These are phyloP conservation scores for Anhinga rufa DNA, from an alignment of 2,113 vertebrate species.

Conservation along the genomic window DNA sequence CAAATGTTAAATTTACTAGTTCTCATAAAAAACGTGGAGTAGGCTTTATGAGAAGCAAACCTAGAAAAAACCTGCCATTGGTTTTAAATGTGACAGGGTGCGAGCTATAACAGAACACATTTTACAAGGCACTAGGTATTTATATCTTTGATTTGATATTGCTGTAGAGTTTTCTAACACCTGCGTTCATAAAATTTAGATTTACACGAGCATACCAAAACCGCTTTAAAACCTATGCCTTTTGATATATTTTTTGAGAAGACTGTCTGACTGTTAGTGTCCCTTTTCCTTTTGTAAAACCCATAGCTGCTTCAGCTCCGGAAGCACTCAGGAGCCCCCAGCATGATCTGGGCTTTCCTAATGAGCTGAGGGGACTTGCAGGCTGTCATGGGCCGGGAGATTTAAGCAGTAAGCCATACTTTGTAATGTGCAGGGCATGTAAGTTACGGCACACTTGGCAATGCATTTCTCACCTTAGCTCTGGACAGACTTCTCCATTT, in stretches of 20 bases:
- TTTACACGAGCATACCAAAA: neutral
- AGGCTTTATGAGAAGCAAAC: neutral
- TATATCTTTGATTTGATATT: neutral
- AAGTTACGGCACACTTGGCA: neutral
- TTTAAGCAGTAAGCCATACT: neutral
- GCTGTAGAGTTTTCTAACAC: neutral
- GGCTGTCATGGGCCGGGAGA: no score
- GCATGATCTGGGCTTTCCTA: fast-evolving
- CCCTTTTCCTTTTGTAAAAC: neutral
- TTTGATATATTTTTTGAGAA: neutral
- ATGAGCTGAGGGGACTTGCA: neutral
- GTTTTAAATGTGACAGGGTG: neutral
- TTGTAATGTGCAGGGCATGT: neutral
- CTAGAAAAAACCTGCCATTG: neutral
- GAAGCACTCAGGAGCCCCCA: fast-evolving
- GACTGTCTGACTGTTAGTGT: neutral
- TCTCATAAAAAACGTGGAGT: neutral
- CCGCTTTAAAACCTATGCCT: neutral
- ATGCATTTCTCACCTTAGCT: neutral
- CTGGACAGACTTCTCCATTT: neutral
- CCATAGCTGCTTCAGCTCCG: fast-evolving
- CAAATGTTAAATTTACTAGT: neutral
- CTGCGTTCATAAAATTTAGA: neutral
- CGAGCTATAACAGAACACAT: neutral
- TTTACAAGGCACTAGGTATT: neutral